Base-by-base conservation (phyloP, 2,113 vertebrate genomes). In the Microtus montanus region DNA sequence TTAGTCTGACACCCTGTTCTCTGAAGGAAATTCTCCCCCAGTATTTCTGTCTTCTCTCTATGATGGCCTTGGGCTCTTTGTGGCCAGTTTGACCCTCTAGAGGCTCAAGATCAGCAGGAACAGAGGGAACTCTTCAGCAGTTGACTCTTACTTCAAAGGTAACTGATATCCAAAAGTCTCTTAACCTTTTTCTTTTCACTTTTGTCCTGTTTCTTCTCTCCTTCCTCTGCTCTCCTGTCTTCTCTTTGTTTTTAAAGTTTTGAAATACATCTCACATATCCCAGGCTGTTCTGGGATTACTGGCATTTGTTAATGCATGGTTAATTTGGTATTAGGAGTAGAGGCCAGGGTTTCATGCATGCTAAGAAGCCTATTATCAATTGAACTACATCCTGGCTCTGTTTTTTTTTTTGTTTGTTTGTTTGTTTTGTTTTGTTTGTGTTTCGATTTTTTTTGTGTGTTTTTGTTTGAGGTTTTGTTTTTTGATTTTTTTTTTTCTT, bases 31-130 rank as follows among this genome's bases (percentile, higher is more conserved):
- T 19, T 54, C 73, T 93, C 47, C 7, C 41, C 63, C 77, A 41
- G 54, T n/a, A 78, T 52, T 20, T 47, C 58, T 71, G 20, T 49
- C 19, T 47, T 74, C 24, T 58, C 61, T 78, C 20, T 44, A 9
- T 63, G 58, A 19, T 1, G 3, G 64, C 71, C 24, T 13, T 12
- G 80, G 63, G 52, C 47, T 74, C 6, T 87, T 77, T 63, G 30
- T 79, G 17, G 49, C 49, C 11, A 35, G n/a, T 58, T 80, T 86
- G 33, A 84, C 92, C 68, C 68, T 44, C 19, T 35, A 24, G 4
- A 38, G 66, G 49, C 84, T 35, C 58, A 88, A 26, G 24, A 83
- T 75, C 94, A 74, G 49, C n/a, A 73, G 68, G 90, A 89, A 89
- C 89, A 90, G 63, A 38, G 87, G 75, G 20, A 71, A 54, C n/a